These are phyloP conservation scores for Telmatochromis brichardi DNA, from an alignment of 2,113 vertebrate genomes.

Conservation along the genomic window DNA sequence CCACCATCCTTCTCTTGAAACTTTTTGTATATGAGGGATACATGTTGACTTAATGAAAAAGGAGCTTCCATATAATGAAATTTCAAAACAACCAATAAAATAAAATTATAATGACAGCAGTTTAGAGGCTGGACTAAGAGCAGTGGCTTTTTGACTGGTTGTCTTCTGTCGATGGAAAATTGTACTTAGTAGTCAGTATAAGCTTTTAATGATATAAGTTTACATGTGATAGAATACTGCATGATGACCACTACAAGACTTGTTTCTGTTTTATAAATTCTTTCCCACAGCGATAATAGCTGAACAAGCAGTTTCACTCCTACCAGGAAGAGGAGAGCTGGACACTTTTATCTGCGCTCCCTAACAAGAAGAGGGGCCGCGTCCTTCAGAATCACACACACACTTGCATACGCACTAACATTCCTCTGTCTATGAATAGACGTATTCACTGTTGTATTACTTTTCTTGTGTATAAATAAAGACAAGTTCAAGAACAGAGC, in stretches of 20 bases:
- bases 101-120: background rate
- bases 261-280: background rate
- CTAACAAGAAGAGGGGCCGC: rapidly evolving
- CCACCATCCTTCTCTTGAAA: background rate
- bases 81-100: background rate
- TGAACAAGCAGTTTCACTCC: background rate
- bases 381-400: background rate
- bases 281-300: background rate
- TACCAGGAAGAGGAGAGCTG: background rate
- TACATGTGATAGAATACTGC: background rate
- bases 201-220: background rate
- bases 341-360: background rate
- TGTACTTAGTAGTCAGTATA: background rate
- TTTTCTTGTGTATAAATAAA: too few species aligned
- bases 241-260: background rate
- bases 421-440: too few species aligned
- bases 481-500: too few species aligned
- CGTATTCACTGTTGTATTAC: too few species aligned
- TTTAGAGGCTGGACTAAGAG: background rate
- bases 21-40: background rate
- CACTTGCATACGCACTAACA: too few species aligned
- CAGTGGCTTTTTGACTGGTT: background rate
- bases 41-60: background rate
- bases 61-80: background rate
- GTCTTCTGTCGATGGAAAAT: background rate